Conservation (phyloP, 2,797 vertebrate species). For the Botia almorhae region DNA sequence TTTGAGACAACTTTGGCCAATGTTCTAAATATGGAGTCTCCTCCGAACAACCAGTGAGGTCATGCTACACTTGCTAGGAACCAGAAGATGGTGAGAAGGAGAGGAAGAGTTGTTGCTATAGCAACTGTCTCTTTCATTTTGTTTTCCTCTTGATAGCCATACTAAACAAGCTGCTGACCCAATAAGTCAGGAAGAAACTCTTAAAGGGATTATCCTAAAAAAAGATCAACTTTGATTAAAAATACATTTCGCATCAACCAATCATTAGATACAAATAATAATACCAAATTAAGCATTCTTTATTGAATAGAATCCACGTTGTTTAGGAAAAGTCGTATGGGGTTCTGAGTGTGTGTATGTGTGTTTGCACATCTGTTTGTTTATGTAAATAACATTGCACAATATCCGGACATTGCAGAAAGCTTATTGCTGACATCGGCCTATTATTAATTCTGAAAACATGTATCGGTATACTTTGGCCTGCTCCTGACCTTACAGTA, state of each 20-base stretch:
- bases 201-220: background rate
- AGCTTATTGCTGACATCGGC: background rate
- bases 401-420: background rate
- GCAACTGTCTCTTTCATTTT: conserved; percentile 70
- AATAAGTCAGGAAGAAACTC: conserved; percentile 3
- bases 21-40: no score
- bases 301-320: no score
- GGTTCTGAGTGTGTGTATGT: background rate
- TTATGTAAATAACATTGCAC: background rate
- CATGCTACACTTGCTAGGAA: conserved; percentile 58
- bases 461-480: background rate
- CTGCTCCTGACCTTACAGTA: background rate
- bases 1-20: no score
- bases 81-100: conserved; percentile 45
- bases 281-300: no score
- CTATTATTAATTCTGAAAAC: background rate
- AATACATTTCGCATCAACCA: background rate
- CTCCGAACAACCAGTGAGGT: conserved; percentile 23
- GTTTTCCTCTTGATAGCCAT: conserved; percentile 63
- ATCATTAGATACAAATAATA: no score
- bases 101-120: conserved; percentile 67
- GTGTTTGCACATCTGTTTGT: background rate
- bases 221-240: background rate
- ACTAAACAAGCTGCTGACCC: conserved; percentile 34
- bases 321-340: background rate